Percentiles rank a stretch among this genome's conserved stretches.
Conservation (phyloP, 2,797 vertebrate genomes). For the Coranthus polyacanthus region DNA sequence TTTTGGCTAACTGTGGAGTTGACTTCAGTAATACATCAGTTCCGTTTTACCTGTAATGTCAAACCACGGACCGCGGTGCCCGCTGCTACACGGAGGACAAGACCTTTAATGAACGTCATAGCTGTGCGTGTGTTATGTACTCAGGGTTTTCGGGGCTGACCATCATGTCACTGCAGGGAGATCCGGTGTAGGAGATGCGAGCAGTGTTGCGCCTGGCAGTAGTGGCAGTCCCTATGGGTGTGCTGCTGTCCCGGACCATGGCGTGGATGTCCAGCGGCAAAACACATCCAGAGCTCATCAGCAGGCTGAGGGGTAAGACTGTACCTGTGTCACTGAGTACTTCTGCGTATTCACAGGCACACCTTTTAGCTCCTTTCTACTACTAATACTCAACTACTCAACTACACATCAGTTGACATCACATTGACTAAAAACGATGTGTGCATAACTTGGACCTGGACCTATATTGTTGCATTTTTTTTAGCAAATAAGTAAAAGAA, state of each 20-base stretch:
- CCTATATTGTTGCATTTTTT: no score
- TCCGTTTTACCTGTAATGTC: neutral
- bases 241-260: slow-evolving; percentile 91
- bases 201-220: slow-evolving; percentile 68
- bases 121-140: neutral
- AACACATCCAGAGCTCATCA: slow-evolving; percentile 89
- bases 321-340: no score
- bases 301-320: slow-evolving; percentile 90
- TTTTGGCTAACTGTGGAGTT: slow-evolving; percentile 1
- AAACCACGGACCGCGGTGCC: no score
- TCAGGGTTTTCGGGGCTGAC: slow-evolving; percentile 12
- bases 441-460: no score
- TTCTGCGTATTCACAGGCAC: no score
- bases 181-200: slow-evolving; percentile 84
- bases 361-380: no score
- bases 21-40: neutral
- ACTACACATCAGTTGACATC: no score
- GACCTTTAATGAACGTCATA: neutral
- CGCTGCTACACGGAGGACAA: no score
- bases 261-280: slow-evolving; percentile 93
- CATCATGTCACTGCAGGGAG: slow-evolving; percentile 56
- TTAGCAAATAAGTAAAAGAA: no score
- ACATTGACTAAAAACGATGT: no score
- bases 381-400: no score
- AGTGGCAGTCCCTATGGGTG: slow-evolving; percentile 88